A percentile compares a stretch with the other conserved stretches of the same genome.
Conservation (phyloP, 2,888 invertebrate species). For the Phalera bucephala region DNA sequence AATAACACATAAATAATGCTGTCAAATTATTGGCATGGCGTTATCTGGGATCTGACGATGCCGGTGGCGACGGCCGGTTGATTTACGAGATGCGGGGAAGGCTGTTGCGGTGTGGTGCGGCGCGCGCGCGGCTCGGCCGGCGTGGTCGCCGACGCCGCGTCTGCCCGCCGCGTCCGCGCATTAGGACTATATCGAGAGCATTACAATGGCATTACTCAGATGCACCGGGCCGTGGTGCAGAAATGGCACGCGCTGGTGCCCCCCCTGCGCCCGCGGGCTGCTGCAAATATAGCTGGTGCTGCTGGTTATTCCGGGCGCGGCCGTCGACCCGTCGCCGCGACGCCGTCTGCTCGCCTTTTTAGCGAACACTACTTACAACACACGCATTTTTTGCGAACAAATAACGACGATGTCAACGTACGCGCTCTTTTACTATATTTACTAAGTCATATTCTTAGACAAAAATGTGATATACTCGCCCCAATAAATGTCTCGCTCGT, state of each 20-base stretch:
- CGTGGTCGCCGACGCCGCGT: conserved; percentile 65
- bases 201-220: conserved; percentile 83
- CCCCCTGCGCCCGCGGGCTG: conserved; percentile 65
- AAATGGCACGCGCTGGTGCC: conserved; percentile 76
- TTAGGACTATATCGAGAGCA: conserved; percentile 76
- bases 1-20: conserved; percentile 34
- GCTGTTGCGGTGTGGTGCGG: conserved; percentile 13
- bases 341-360: conserved; percentile 82
- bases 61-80: conserved; percentile 26
- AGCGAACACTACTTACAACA: conserved; percentile 74
- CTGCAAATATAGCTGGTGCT: conserved; percentile 81
- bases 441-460: conserved; percentile 47
- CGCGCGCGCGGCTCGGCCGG: conserved; percentile 21
- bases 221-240: conserved; percentile 80
- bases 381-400: conserved; percentile 72
- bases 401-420: conserved; percentile 71
- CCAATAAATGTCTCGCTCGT: conserved; percentile 35
- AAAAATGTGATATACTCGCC: conserved; percentile 36
- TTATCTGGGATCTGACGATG: conserved; percentile 30
- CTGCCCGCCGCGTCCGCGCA: conserved; percentile 60
- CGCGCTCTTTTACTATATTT: conserved; percentile 52
- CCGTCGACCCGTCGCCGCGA: conserved; percentile 82
- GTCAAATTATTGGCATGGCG: conserved; percentile 36
- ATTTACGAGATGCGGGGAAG: conserved; percentile 30
- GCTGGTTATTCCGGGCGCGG: conserved; percentile 80